Percentiles rank a stretch among this genome's conserved stretches.
phyloP scores from a whole-genome alignment of 2,797 vertebrate species.

The Gila robusta region DNA sequence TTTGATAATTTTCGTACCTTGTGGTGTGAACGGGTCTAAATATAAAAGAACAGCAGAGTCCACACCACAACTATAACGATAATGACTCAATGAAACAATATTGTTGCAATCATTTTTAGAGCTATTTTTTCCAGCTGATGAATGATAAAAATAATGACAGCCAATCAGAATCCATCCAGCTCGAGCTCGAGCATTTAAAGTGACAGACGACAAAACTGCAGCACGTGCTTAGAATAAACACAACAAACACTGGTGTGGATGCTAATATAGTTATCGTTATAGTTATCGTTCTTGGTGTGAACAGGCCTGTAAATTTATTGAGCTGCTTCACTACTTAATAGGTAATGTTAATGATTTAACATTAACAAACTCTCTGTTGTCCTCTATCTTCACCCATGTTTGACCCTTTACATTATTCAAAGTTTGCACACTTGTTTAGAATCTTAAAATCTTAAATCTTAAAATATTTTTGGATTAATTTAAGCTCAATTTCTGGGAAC shows the following conservation, averaged over 20 bases:
- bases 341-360: neutral
- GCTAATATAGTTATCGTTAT: no score
- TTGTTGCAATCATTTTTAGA: no score
- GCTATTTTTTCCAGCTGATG: no score
- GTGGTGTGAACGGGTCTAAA: no score
- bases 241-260: no score
- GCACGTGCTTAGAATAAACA: no score
- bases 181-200: neutral
- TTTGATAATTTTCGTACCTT: no score
- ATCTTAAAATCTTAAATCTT: neutral
- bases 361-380: neutral
- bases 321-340: neutral
- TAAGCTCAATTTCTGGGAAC: neutral
- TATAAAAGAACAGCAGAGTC: no score
- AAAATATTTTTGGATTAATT: neutral
- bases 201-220: no score
- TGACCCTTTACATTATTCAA: neutral
- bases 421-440: neutral
- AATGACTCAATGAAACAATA: neutral
- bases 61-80: neutral
- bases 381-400: neutral
- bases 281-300: no score
- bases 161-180: no score
- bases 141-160: no score
- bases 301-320: neutral